Conservation (phyloP, 2,797 vertebrate species). For the Smutsia temminckii region DNA sequence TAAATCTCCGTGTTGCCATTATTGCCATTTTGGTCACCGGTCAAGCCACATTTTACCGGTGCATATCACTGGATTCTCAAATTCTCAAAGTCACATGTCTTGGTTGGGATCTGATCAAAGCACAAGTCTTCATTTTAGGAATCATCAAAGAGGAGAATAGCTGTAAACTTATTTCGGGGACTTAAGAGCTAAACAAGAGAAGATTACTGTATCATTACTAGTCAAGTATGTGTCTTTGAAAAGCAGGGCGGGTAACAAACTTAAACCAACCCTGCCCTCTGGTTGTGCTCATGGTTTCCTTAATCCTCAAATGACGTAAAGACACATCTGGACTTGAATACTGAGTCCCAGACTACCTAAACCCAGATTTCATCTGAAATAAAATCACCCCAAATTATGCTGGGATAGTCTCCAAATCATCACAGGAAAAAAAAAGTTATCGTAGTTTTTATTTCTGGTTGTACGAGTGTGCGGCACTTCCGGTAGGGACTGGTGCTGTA, state of each 20-base stretch:
- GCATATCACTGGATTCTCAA: background rate
- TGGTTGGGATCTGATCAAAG: background rate
- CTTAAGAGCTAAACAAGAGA: background rate
- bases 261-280: too few species aligned
- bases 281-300: fast-evolving
- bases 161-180: too few species aligned
- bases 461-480: fast-evolving
- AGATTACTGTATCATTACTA: fast-evolving
- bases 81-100: background rate
- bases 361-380: background rate
- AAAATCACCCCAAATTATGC: background rate
- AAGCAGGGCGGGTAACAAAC: background rate
- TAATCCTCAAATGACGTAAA: background rate
- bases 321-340: background rate
- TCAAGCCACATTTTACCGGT: background rate
- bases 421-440: background rate
- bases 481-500: too few species aligned
- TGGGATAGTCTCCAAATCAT: background rate
- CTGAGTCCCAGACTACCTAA: background rate
- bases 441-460: background rate
- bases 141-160: background rate
- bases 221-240: background rate
- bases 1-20: background rate
- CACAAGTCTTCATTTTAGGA: background rate
- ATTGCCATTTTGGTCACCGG: background rate